A percentile compares a stretch with the other conserved stretches of the same genome.
Conservation (phyloP, 2,113 vertebrate genomes). For the Galbula dea region DNA sequence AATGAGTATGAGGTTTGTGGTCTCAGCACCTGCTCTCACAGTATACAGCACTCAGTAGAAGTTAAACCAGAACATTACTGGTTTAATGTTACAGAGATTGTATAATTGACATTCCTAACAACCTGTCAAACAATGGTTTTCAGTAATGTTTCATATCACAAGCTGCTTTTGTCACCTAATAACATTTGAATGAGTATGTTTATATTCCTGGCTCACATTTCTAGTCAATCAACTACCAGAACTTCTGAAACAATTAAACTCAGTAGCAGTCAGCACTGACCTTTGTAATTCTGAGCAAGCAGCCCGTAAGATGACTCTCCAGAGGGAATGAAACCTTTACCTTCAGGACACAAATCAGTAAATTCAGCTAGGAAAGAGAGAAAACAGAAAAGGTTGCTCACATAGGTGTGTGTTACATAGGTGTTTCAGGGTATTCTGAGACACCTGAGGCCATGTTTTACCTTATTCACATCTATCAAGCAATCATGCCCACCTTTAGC, state of each 20-base stretch:
- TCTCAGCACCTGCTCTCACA: neutral
- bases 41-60: neutral
- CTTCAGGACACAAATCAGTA: slow-evolving; percentile 89
- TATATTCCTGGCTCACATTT: slow-evolving; percentile 10
- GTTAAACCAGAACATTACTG: neutral
- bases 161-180: neutral
- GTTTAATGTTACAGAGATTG: neutral
- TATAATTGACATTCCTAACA: neutral
- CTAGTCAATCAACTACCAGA: neutral
- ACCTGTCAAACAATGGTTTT: neutral
- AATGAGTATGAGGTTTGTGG: neutral
- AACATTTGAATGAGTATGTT: neutral
- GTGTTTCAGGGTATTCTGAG: neutral
- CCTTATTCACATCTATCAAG: neutral
- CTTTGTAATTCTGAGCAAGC: slow-evolving; percentile 78
- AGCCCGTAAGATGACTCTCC: slow-evolving; percentile 76
- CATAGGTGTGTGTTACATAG: neutral
- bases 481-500: neutral
- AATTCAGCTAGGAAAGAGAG: slow-evolving; percentile 83
- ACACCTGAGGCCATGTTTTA: neutral
- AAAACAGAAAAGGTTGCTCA: neutral
- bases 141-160: neutral
- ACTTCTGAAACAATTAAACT: neutral
- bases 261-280: slow-evolving; percentile 64
- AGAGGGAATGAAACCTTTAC: slow-evolving; percentile 85